A percentile compares a stretch with the other conserved stretches of the same genome.
Conservation (phyloP, 92 coral and sea anemone species). For the Phenganax stokvisi region DNA sequence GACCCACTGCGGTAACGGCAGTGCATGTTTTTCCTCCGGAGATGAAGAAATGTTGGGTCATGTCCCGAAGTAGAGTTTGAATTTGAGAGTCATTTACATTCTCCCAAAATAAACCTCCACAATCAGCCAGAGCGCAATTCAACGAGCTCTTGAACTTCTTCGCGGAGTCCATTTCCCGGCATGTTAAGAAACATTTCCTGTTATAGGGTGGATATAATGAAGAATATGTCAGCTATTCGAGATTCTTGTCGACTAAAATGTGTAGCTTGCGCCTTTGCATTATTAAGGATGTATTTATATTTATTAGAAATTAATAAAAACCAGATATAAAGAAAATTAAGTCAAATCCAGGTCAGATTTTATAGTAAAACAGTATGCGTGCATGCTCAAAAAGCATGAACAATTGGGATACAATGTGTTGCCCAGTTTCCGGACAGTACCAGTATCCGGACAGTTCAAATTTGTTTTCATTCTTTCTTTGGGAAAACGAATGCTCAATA, state of each 20-base stretch:
- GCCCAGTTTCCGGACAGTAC: no score
- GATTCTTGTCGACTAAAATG: background rate
- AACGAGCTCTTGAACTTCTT: slow-evolving; percentile 32
- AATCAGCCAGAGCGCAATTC: slow-evolving; percentile 40
- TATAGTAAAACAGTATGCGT: background rate
- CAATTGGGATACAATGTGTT: no score
- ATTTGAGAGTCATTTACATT: slow-evolving; percentile 37
- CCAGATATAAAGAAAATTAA: background rate
- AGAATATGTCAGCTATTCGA: background rate
- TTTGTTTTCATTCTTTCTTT: no score
- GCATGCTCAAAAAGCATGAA: background rate
- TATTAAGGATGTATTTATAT: background rate
- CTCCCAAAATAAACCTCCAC: slow-evolving; percentile 43
- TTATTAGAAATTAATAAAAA: background rate
- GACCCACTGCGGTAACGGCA: slow-evolving; percentile 36
- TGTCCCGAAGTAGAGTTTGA: slow-evolving; percentile 27
- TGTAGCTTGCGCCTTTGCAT: background rate
- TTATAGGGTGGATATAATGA: background rate
- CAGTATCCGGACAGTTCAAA: no score
- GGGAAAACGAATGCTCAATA: no score
- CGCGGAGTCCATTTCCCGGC: slow-evolving; percentile 39
- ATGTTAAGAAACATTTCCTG: slow-evolving; percentile 35
- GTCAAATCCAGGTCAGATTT: no score
- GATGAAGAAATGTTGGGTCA: slow-evolving; percentile 28
- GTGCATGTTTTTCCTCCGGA: slow-evolving; percentile 20